Percentiles rank a stretch among this genome's conserved stretches.
These are phyloP conservation scores for Dasypolia templi DNA, from an alignment of 2,888 invertebrate genomes.

Conservation along the genomic window DNA sequence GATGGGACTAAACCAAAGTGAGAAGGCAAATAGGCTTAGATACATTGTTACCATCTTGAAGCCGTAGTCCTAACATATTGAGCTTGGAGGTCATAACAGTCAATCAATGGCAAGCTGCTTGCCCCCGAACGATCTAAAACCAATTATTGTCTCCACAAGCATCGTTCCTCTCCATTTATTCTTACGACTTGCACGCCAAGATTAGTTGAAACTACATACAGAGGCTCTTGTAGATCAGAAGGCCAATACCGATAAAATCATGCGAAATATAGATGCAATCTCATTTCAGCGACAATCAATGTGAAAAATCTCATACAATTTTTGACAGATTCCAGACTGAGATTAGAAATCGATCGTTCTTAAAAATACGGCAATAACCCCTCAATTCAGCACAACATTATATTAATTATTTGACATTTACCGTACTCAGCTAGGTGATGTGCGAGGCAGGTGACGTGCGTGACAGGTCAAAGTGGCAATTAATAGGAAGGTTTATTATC, in stretches of 20 bases:
- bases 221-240: neutral
- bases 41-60: conserved; percentile 1
- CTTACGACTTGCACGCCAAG: conserved; percentile 45
- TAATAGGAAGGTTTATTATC: neutral
- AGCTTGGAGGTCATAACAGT: conserved; percentile 47
- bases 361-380: neutral
- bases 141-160: conserved; percentile 46
- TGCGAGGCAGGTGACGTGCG: neutral
- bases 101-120: conserved; percentile 50
- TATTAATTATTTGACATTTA: neutral
- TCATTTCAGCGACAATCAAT: neutral
- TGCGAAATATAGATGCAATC: neutral
- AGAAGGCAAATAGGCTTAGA: neutral
- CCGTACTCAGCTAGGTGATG: too few relatives aligned
- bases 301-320: neutral
- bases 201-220: conserved; percentile 31
- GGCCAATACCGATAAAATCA: neutral
- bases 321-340: neutral
- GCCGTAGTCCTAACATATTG: conserved; percentile 24
- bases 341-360: neutral
- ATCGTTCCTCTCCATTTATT: conserved; percentile 50
- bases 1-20: too few relatives aligned
- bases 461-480: neutral
- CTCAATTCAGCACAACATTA: neutral
- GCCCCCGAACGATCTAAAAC: conserved; percentile 16